Conservation (phyloP, 1,140 invertebrate species). For the Drosophila sp. region DNA sequence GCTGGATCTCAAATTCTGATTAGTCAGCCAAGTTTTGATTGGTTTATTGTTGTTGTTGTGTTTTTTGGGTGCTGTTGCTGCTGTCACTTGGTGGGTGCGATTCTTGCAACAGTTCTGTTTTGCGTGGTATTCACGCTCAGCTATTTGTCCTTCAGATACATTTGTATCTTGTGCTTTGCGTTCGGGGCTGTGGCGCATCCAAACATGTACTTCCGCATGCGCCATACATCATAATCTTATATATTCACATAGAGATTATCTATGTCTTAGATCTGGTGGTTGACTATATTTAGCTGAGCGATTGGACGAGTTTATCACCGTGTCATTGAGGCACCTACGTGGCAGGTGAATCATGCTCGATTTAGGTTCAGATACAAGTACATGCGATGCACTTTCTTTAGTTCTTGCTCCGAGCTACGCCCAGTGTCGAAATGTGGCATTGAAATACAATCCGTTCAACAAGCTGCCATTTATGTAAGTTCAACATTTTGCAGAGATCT, state of each 20-base stretch:
- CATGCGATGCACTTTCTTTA: conserved; percentile 2
- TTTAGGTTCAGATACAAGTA: not conserved
- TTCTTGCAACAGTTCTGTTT: conserved; percentile 71
- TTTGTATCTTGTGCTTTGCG: conserved; percentile 31
- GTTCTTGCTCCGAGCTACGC: conserved; percentile 1
- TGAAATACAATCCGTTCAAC: conserved; percentile 23
- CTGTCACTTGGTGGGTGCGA: conserved; percentile 58
- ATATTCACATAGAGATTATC: conserved; percentile 33
- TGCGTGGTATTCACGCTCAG: conserved; percentile 61
- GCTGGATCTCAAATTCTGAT: conserved; percentile 58
- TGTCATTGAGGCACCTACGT: conserved; percentile 55
- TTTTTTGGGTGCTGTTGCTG: conserved; percentile 50
- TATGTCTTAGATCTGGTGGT: conserved; percentile 35
- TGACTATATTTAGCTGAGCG: conserved; percentile 70
- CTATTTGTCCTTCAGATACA: conserved; percentile 71
- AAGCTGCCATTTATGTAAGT: conserved; percentile 76
- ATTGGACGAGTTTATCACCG: conserved; percentile 55
- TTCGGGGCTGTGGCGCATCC: conserved; percentile 63
- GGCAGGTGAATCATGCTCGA: conserved; percentile 53
- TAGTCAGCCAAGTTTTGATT: conserved; percentile 59
- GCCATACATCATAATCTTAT: conserved; percentile 14
- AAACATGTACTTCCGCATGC: conserved; percentile 62
- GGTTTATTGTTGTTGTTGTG: not conserved
- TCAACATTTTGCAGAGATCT: conserved; percentile 74
- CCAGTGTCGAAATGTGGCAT: conserved; percentile 29